Base-by-base conservation (phyloP, 2,888 invertebrate species). In the Clostera curtula region DNA sequence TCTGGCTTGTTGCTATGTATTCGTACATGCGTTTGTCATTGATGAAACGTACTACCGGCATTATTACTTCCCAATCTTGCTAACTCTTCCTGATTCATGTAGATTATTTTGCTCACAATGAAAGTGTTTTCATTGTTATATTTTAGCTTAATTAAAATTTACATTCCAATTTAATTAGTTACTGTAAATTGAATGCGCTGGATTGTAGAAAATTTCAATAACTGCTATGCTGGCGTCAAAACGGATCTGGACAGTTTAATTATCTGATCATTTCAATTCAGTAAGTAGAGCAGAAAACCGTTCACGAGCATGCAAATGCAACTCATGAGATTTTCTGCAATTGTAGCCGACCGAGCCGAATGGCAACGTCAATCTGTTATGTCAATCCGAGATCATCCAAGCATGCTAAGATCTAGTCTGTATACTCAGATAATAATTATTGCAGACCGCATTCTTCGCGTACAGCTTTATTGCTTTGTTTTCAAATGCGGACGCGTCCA, bases 1-100 rank as follows among this genome's bases (percentile, higher is more conserved):
- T 73, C 75, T 65, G 62, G 58, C 52, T 54, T 67, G 79, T 79
- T 80, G 71, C 77, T 74, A 77, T 60, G 68, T 70, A 70, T 53
- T 56, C 55, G 56, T 60, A 56, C 55, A 46, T 43, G 35, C 55
- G 56, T 61, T 69, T 65, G 68, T 66, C 73, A 70, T 74, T 75
- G 74, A 74, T 64, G 51, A 47, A 49, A 50, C 56, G 53, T 63
- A 63, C 66, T 67, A 57, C 69, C 70, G 70, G 66, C 60, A 69
- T 69, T 70, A 66, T 72, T 73, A 68, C 63, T 70, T 67, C 72
- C 70, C 66, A 65, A 69, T 60, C 56, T 61, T 47, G 49, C 51
- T 55, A 49, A 49, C 52, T 63, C 71, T 74, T 74, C 70, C 70
- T 68, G 67, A 67, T 72, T 66, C 62, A 68, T n/a, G n/a, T 54